Conservation (phyloP, 2,113 vertebrate genomes). For the Pygoscelis adeliae region DNA sequence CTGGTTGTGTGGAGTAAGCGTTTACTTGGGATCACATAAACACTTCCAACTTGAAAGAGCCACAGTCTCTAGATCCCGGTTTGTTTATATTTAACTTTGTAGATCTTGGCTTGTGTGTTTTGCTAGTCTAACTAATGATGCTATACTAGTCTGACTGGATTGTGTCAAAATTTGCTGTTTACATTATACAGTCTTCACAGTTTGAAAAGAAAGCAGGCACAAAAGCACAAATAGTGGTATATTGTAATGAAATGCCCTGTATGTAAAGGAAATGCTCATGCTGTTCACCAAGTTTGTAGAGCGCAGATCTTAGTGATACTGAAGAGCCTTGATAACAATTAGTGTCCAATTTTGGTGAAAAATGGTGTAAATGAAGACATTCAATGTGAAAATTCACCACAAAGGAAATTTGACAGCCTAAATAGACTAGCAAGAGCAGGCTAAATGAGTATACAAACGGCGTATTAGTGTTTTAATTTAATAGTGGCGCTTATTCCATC, state of each 20-base stretch:
- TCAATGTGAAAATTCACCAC: not conserved
- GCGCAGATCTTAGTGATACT: not conserved
- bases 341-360: not conserved
- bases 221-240: not conserved
- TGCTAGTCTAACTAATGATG: constrained; percentile 15
- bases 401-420: not conserved
- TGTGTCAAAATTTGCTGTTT: not conserved
- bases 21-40: not conserved
- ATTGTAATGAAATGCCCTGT: not conserved
- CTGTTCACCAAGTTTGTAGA: not conserved
- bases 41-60: constrained; percentile 9
- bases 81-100: constrained; percentile 32
- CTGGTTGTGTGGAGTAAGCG: not conserved
- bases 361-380: not conserved
- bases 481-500: not conserved
- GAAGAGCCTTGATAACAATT: not conserved
- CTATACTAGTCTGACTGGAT: constrained; percentile 29
- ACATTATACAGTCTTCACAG: not conserved
- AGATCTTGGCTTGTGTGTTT: not conserved
- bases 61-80: not conserved
- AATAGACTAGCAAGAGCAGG: not conserved
- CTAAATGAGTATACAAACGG: not conserved
- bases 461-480: not conserved
- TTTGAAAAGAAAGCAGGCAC: not conserved
- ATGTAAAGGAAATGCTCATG: not conserved